Percentiles rank a stretch among this genome's conserved stretches.
These are phyloP conservation scores for Micronycteris hirsuta DNA, from an alignment of 2,113 vertebrate genomes.

Conservation along the genomic window DNA sequence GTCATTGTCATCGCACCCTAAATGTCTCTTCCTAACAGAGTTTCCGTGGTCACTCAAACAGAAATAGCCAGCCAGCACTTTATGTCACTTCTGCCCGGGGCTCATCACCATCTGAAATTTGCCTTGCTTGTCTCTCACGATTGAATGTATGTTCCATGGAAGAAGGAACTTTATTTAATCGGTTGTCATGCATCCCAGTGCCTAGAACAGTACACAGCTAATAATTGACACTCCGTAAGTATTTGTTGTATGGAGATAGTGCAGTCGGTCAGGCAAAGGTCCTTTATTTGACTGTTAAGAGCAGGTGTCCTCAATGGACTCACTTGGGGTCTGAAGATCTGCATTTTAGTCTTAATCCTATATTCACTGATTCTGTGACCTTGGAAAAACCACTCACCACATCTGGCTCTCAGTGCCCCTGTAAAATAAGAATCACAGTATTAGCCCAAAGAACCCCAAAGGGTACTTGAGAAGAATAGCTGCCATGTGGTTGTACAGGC, in stretches of 20 bases:
- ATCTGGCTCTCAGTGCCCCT: neutral
- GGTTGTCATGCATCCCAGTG: neutral
- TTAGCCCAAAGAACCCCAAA: neutral
- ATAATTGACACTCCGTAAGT: fast-evolving
- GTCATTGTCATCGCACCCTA: neutral
- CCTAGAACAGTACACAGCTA: neutral
- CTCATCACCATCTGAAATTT: neutral
- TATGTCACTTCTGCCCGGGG: neutral
- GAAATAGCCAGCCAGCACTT: neutral
- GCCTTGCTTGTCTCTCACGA: neutral
- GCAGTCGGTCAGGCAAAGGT: neutral
- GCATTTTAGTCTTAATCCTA: neutral
- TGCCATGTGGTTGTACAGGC: neutral
- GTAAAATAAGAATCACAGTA: neutral
- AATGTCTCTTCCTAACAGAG: neutral
- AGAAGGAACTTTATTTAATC: neutral
- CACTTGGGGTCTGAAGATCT: neutral
- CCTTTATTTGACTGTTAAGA: neutral
- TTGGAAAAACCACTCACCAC: neutral
- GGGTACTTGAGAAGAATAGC: neutral
- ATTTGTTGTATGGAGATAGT: neutral
- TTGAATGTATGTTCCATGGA: neutral
- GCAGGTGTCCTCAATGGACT: neutral
- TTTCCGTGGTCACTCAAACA: neutral
- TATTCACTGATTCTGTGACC: neutral